Percentiles rank a stretch among this genome's conserved stretches.
Conservation (phyloP, 2,888 invertebrate genomes). For the Poecilobothrus nobilitatus region DNA sequence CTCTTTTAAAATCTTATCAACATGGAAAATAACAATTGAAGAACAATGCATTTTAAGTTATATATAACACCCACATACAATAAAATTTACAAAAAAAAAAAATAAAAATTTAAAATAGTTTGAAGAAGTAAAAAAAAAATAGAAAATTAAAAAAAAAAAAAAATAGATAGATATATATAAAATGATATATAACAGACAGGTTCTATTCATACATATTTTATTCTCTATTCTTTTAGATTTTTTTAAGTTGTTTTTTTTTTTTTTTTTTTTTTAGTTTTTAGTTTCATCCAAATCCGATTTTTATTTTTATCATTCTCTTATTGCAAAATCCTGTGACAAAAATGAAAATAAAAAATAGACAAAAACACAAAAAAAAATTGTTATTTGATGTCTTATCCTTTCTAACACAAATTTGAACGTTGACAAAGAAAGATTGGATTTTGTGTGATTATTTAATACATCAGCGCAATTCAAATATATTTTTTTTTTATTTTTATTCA, state of each 20-base stretch:
- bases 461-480: not conserved
- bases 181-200: not conserved
- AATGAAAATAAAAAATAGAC: no score
- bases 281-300: not conserved
- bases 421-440: conserved; percentile 1
- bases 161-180: no score
- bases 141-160: no score
- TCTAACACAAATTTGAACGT: not conserved
- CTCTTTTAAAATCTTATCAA: no score
- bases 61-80: no score
- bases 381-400: not conserved
- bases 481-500: not conserved
- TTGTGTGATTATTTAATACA: not conserved
- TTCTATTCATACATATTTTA: not conserved
- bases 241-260: not conserved
- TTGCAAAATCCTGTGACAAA: no score
- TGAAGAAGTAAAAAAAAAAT: no score
- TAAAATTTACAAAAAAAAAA: no score
- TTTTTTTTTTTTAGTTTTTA: not conserved
- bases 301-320: not conserved
- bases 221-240: no score
- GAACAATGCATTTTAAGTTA: no score
- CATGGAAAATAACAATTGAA: no score
- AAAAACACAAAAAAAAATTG: not conserved
- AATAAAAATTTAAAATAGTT: no score